Evolutionary conservation across 2,797 vertebrate genomes (phyloP), one percentile per base, ranked within the genome.

Genomic region (Onychomys arenicola): DNA sequence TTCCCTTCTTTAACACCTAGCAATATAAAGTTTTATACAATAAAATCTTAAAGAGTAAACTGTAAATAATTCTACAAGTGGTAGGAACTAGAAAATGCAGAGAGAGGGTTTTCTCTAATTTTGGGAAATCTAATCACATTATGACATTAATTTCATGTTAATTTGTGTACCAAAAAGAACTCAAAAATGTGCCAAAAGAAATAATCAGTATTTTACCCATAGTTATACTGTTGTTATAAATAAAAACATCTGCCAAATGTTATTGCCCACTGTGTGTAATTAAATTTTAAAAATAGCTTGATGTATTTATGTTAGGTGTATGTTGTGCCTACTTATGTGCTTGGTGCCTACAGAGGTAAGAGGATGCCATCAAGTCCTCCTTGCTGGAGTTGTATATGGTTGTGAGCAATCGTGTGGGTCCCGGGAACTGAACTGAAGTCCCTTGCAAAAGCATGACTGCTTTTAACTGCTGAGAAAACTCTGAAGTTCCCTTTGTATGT

Each of bases 1-100:
- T 94, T 93, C 65, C 29, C 21, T 89, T 80, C 40, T 81, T 84
- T 80, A 81, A 17, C 59, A 67, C 11, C 3, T 59, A 89, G 1
- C 27, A 71, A 59, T 55, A 13, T 86, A 59, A 8, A 43, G 5
- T 11, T 67, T 77, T 95, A 88, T 49, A 32, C 29, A 90, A 49
- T 76, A 65, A 94, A 85, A 81, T 85, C 1, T 73, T 61, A 55
- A 82, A 65, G 2, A 82, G 19, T 93, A 93, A 85, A 91, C 63
- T 5, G 16, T 13, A 71, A 21, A 71, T 77, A 76, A 65, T 85
- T 23, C 5, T 65, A 85, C 8, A 32, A 4, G 3, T 73, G 2
- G 2, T 32, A 82, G 25, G 80, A 77, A 69, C 37, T 61, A 63
- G 40, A 95, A 91, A 93, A 57, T 75, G 19, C 10, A 73, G 27